Evolutionary conservation across 2,888 invertebrate species (phyloP).

Genomic region (Adineta ricciae): DNA sequence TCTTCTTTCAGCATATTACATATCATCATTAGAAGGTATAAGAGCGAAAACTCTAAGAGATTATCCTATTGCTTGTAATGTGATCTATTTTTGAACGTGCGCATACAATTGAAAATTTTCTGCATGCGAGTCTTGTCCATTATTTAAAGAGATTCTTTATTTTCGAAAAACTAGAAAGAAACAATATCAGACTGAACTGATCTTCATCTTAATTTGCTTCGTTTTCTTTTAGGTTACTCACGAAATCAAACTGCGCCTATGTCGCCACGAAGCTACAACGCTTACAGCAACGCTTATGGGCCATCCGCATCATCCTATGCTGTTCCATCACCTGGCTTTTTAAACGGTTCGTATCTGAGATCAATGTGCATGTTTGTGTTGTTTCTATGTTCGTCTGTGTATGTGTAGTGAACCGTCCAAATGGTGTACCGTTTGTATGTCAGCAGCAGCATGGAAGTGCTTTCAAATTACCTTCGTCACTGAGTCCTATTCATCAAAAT

Average conservation of each 20-base stretch:
- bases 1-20: conserved; percentile 16
- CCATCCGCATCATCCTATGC: conserved; percentile 22
- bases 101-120: too few species aligned
- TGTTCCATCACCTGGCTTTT: conserved; percentile 32
- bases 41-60: neutral
- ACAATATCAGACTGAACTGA: too few species aligned
- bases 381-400: neutral
- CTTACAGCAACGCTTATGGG: conserved; percentile 20
- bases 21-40: conserved; percentile 19
- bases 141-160: too few species aligned
- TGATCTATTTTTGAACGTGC: too few species aligned
- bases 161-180: too few species aligned
- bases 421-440: neutral
- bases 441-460: neutral
- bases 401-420: neutral
- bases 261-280: conserved; percentile 26
- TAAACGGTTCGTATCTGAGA: conserved; percentile 22
- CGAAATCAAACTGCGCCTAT: conserved; percentile 29
- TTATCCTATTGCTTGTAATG: neutral
- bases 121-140: neutral
- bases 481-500: neutral
- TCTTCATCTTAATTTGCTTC: too few species aligned
- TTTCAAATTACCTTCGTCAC: neutral
- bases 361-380: too few species aligned
- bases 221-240: conserved; percentile 22